These are phyloP conservation scores for Scaptomyza pallida DNA, from an alignment of 1,140 invertebrate species.

Conservation along the genomic window DNA sequence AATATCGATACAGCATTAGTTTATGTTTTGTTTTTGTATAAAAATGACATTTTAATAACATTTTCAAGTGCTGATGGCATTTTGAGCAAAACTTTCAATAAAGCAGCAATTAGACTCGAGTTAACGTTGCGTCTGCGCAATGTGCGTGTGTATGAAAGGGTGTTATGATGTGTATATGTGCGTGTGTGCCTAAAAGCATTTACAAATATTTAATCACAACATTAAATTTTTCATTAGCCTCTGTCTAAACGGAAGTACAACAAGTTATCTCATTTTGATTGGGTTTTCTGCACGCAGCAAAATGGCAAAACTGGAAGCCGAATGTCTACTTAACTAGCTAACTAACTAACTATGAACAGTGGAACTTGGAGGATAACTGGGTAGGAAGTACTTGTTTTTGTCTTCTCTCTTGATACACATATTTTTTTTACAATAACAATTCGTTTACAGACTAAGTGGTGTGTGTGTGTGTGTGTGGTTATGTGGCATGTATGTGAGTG, in stretches of 20 bases:
- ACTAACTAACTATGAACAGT: conserved; percentile 43
- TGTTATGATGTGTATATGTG: conserved; percentile 14
- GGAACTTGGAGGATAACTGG: conserved; percentile 20
- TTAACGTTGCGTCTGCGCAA: conserved; percentile 68
- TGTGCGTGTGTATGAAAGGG: conserved; percentile 37
- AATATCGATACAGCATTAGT: conserved; percentile 27
- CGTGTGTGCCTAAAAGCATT: conserved; percentile 66
- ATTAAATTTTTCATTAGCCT: conserved; percentile 67
- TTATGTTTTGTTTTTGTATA: neutral
- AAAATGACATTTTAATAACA: conserved; percentile 45
- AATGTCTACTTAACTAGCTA: conserved; percentile 31
- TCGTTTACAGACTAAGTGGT: conserved; percentile 35
- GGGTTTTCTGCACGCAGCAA: conserved; percentile 24
- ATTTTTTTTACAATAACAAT: conserved; percentile 53
- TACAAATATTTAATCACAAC: conserved; percentile 72
- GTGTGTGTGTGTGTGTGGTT: conserved; percentile 41
- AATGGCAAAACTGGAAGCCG: conserved; percentile 40
- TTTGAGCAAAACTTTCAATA: conserved; percentile 80
- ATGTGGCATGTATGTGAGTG: conserved; percentile 31
- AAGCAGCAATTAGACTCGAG: conserved; percentile 4
- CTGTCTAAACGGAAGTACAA: conserved; percentile 34
- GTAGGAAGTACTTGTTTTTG: conserved; percentile 58
- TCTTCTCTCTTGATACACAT: conserved; percentile 31
- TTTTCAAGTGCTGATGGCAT: conserved; percentile 80
- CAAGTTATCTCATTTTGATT: conserved; percentile 20